Evolutionary conservation across 2,888 invertebrate species (phyloP).

Genomic region (Cosmorhoe ocellata): DNA sequence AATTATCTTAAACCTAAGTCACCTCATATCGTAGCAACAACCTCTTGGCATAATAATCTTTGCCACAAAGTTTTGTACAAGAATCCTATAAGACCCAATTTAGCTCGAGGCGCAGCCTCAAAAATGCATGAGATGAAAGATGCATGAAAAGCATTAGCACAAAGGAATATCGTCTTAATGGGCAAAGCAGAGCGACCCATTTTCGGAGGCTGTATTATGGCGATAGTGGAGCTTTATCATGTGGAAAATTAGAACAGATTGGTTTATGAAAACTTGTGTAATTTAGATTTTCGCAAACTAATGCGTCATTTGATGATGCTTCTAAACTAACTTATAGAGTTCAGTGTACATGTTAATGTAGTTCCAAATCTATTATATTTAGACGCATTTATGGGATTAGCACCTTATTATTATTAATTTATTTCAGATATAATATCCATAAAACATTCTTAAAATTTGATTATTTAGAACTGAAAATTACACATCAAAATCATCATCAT

Average conservation of each 20-base stretch:
- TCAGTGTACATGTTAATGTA: too few species aligned
- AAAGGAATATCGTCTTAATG: slow-evolving; percentile 37
- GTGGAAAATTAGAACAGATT: slow-evolving; percentile 30
- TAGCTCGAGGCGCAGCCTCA: slow-evolving; percentile 29
- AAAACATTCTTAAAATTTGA: too few species aligned
- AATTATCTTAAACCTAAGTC: too few species aligned
- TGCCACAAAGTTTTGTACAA: slow-evolving; percentile 13
- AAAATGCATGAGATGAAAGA: slow-evolving; percentile 40
- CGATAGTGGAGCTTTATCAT: slow-evolving; percentile 31
- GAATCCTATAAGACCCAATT: slow-evolving; percentile 34
- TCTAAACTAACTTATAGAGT: too few species aligned
- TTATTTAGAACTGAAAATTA: too few species aligned
- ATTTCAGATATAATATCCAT: too few species aligned
- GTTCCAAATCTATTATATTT: too few species aligned
- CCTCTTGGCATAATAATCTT: slow-evolving; percentile 15
- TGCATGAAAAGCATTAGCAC: slow-evolving; percentile 38
- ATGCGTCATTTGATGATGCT: too few species aligned
- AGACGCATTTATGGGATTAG: too few species aligned
- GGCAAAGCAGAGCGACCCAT: slow-evolving; percentile 35
- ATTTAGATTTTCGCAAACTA: background rate
- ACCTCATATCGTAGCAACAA: slow-evolving; percentile 6
- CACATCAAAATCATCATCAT: too few species aligned
- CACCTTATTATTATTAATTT: too few species aligned
- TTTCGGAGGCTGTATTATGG: slow-evolving; percentile 30
- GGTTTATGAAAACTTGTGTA: slow-evolving; percentile 13